Percentiles rank a stretch among this genome's conserved stretches.
Conservation (phyloP, 2,113 vertebrate genomes). For the Carlito syrichta region DNA sequence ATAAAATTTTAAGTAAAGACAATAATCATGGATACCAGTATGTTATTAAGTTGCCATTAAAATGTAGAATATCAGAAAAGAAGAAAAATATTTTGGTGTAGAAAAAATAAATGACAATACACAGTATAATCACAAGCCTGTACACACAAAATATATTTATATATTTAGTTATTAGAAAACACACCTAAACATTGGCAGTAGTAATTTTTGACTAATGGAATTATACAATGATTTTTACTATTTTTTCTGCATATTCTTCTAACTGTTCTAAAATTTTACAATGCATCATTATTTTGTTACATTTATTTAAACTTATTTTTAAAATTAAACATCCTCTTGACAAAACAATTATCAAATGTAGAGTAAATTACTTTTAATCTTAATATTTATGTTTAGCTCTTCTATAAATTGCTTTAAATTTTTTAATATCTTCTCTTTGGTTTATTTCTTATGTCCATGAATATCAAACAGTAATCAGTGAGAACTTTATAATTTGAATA, state of each 20-base stretch:
- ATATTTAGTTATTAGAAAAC: neutral
- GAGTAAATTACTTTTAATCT: neutral
- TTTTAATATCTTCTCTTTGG: neutral
- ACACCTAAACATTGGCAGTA: neutral
- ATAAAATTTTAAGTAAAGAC: neutral
- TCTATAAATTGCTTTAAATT: neutral
- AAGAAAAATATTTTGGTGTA: neutral
- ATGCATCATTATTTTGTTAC: neutral
- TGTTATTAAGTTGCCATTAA: neutral
- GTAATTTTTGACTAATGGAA: neutral
- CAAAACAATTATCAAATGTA: neutral
- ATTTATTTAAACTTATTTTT: neutral
- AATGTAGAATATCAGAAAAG: neutral
- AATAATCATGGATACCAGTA: neutral
- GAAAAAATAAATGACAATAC: neutral
- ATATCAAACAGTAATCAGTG: neutral
- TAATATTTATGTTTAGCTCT: neutral
- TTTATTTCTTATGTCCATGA: neutral
- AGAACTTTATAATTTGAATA: neutral
- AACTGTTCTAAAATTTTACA: neutral
- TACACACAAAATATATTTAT: neutral
- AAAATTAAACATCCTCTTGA: neutral
- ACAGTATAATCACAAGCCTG: neutral
- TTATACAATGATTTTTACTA: neutral
- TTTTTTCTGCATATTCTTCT: neutral